Base-by-base conservation (phyloP, 2,888 invertebrate genomes). In the Tryphoninae sp. region DNA sequence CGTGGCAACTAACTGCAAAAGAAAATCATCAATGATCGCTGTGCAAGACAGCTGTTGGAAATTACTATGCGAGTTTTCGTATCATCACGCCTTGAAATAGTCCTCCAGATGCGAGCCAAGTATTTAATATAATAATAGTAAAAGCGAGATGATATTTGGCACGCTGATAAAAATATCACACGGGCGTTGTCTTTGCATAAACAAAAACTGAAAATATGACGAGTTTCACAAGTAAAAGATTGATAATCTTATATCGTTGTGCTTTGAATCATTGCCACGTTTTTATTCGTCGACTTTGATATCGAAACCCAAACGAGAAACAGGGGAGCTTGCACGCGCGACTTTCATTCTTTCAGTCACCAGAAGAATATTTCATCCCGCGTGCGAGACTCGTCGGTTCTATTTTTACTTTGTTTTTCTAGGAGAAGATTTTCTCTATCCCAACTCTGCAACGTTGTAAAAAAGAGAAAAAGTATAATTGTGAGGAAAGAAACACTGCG, bases 41-140 rank as follows among this genome's bases (percentile, higher is more conserved):
- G 51, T 40, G 49, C 19, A 53, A 23, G 61, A 68, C 76, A 76
- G 76, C 68, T 76, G 76, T 61, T 9, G 8, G 68, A 53, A 61
- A 49, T 61, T 26, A 71, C 40, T 13, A 40, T n/a, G 9, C 51
- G 55, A 45, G 64, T 80, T 80, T 75, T 67, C 53, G 58, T 77
- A 71, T 68, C 83, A 80, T 84, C 78, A 78, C 59, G 82, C 74
- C 83, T 83, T 83, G 82, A 84, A 85, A 83, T 83, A 84, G 82
- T 78, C 71, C 7, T 49, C n/a, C 19, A 59, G 64, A 53, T 26
- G 23, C 49, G 80, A 68, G 80, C 77, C 76, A 77, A 77, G 4
- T 45, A 68, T 58, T 45, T 45, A 13, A 45, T 45, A 45, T 45
- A 45, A 45, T 45, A 45, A 45, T 45, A 45, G 67, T 33, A 33